Evolutionary conservation across 2,113 vertebrate species (phyloP).

Genomic region (Tychaedon coryphoeus): DNA sequence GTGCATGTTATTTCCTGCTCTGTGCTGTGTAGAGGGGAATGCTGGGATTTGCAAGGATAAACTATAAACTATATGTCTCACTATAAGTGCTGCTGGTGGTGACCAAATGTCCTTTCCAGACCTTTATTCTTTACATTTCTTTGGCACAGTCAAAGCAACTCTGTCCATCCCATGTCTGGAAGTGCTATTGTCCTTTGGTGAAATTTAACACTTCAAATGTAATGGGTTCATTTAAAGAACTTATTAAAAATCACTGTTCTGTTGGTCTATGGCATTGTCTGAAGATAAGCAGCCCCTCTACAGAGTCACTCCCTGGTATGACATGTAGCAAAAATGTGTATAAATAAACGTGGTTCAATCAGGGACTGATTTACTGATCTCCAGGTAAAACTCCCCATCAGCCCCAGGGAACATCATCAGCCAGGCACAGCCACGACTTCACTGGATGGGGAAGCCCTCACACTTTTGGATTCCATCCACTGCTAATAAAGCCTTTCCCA

Average conservation of each 20-base stretch:
- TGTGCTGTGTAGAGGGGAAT: not conserved
- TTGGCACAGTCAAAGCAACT: not conserved
- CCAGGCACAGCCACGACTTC: not conserved
- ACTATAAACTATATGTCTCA: too few species aligned
- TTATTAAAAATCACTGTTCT: not conserved
- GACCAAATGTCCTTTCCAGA: not conserved
- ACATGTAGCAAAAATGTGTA: not conserved
- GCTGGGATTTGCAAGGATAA: not conserved
- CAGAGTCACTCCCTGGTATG: not conserved
- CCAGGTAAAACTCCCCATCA: not conserved
- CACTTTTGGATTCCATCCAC: not conserved
- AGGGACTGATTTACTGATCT: not conserved
- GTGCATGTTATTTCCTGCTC: not conserved
- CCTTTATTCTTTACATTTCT: not conserved
- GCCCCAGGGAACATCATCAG: not conserved
- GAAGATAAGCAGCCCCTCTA: not conserved
- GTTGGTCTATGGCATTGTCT: not conserved
- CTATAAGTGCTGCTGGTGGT: not conserved
- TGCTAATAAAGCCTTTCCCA: not conserved
- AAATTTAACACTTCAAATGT: not conserved
- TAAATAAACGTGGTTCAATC: not conserved
- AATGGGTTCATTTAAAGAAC: not conserved
- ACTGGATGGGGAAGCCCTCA: not conserved
- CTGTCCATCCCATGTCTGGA: not conserved
- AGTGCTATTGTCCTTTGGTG: not conserved